These are phyloP conservation scores for Heteronetta atricapilla DNA, from an alignment of 2,113 vertebrate genomes.

Conservation along the genomic window DNA sequence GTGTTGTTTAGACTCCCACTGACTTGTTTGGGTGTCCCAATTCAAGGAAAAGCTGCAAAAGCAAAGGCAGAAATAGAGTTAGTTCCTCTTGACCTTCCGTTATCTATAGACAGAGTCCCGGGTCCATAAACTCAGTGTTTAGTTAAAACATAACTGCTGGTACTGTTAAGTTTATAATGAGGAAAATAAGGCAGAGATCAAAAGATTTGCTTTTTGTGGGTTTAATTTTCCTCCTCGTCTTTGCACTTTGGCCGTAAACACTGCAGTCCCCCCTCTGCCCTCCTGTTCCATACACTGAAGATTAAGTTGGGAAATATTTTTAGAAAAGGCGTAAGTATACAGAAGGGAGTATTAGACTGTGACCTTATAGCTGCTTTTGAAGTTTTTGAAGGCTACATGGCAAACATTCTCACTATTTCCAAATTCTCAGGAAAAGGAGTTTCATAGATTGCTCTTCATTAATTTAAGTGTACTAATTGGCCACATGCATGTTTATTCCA, in stretches of 20 bases:
- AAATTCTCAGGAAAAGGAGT: conserved; percentile 29
- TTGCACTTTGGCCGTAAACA: conserved; percentile 57
- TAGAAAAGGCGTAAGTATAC: conserved; percentile 61
- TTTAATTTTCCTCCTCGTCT: conserved; percentile 29
- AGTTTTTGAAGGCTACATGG: conserved; percentile 60
- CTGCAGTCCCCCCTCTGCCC: conserved; percentile 51
- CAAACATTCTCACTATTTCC: conserved; percentile 36
- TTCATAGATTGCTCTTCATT: conserved; percentile 37
- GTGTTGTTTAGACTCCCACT: not conserved
- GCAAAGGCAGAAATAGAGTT: conserved; percentile 21
- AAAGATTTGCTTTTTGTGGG: conserved; percentile 11
- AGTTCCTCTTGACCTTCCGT: conserved; percentile 59
- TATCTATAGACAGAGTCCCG: conserved; percentile 44
- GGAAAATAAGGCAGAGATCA: conserved; percentile 53
- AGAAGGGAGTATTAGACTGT: conserved; percentile 56
- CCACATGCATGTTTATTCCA: conserved; percentile 24
- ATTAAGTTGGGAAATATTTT: conserved; percentile 67
- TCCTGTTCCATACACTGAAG: conserved; percentile 27
- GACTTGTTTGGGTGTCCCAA: conserved; percentile 25
- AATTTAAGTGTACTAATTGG: conserved; percentile 30
- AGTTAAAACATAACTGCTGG: conserved; percentile 47
- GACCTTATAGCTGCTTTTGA: conserved; percentile 57
- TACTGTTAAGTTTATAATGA: conserved; percentile 50
- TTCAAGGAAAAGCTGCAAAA: conserved; percentile 30
- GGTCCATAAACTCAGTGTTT: conserved; percentile 61